These are phyloP conservation scores for Microtus ochrogaster DNA, from an alignment of 2,113 vertebrate species.

Conservation along the genomic window DNA sequence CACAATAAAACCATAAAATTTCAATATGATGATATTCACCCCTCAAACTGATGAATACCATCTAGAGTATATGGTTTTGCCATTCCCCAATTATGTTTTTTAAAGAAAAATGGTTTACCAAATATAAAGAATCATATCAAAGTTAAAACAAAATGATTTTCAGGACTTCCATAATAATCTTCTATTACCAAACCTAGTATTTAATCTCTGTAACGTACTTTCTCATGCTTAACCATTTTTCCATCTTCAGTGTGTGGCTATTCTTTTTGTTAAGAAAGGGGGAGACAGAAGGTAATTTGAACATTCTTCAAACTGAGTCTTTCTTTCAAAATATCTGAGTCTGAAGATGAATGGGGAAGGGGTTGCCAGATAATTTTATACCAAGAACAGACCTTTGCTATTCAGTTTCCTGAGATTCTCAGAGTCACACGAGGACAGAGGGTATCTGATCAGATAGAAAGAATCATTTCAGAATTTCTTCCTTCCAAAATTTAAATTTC, in stretches of 20 bases:
- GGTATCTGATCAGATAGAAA: constrained; percentile 39
- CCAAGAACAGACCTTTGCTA: not conserved
- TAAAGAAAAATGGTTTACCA: not conserved
- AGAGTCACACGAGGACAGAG: not conserved
- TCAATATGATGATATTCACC: not conserved
- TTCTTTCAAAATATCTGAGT: not conserved
- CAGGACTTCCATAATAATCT: not conserved
- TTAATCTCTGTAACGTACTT: not conserved
- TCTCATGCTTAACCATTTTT: constrained; percentile 18
- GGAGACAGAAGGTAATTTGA: constrained; percentile 21
- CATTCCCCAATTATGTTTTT: constrained; percentile 6
- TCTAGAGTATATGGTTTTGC: not conserved
- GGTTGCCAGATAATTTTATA: constrained; percentile 9
- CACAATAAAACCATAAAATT: not conserved
- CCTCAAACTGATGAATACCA: not conserved
- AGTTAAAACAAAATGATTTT: not conserved
- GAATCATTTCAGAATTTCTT: constrained; percentile 51
- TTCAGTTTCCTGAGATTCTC: not conserved
- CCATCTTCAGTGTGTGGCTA: constrained; percentile 20
- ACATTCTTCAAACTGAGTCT: constrained; percentile 45
- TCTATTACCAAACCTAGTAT: not conserved
- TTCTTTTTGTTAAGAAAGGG: constrained; percentile 1
- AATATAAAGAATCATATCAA: constrained; percentile 36
- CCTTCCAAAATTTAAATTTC: constrained; percentile 65
- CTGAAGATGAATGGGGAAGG: constrained; percentile 27